Conservation (phyloP, 2,888 invertebrate species). For the Drosophila phalerata region DNA sequence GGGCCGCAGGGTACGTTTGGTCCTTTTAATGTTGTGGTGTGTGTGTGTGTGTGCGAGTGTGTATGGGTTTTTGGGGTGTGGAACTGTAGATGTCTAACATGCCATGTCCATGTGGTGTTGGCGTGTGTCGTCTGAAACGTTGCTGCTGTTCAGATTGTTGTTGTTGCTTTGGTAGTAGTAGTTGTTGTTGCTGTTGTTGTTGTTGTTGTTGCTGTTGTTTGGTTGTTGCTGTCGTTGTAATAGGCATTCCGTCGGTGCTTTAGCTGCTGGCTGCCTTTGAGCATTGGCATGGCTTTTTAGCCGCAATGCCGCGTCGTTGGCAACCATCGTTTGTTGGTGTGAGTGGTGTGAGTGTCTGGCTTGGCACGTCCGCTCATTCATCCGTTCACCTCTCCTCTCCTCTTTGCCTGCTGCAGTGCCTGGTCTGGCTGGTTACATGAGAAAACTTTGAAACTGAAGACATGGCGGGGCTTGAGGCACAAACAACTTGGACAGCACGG, state of each 20-base stretch:
- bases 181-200: constrained; percentile 40
- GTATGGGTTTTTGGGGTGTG: constrained; percentile 27
- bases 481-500: constrained; percentile 58
- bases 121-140: constrained; percentile 58
- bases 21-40: constrained; percentile 43
- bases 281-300: constrained; percentile 77
- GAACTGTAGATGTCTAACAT: constrained; percentile 57
- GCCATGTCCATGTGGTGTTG: constrained; percentile 65
- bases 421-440: constrained; percentile 73
- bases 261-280: constrained; percentile 67
- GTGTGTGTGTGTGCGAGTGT: constrained; percentile 5
- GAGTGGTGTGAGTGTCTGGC: constrained; percentile 55
- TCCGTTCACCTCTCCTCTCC: constrained; percentile 51
- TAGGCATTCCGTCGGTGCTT: constrained; percentile 71
- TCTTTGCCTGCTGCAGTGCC: neutral
- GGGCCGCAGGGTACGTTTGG: constrained; percentile 49
- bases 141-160: constrained; percentile 41
- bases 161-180: constrained; percentile 31
- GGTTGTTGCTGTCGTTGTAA: constrained; percentile 56
- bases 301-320: constrained; percentile 74
- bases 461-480: constrained; percentile 68
- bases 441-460: constrained; percentile 82
- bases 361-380: constrained; percentile 75
- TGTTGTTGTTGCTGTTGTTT: constrained; percentile 42
- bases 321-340: constrained; percentile 47